Percentiles rank a stretch among this genome's conserved stretches.
Evolutionary conservation across 2,113 vertebrate genomes (phyloP).

Genomic region (Anser brachyrhynchus): DNA sequence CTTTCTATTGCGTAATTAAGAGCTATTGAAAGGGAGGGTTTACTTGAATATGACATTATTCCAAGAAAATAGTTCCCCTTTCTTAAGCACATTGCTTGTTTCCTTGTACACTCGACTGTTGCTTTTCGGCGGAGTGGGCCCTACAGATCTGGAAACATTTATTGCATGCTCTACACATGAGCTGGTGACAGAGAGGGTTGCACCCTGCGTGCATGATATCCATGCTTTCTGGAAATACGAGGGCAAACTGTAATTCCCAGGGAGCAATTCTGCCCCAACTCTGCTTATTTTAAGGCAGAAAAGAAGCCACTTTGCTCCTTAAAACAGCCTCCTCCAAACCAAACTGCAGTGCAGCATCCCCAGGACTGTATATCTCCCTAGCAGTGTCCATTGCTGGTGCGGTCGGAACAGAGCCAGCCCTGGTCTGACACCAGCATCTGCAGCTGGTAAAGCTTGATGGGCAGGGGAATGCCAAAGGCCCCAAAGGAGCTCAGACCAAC

Average conservation of each 20-base stretch:
- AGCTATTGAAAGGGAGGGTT: background rate
- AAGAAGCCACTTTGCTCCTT: background rate
- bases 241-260: background rate
- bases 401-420: background rate
- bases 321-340: background rate
- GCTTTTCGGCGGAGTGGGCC: background rate
- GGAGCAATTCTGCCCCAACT: background rate
- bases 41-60: background rate
- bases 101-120: accelerated
- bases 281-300: background rate
- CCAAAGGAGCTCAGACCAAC: background rate
- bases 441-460: background rate
- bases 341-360: accelerated
- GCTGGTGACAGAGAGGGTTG: background rate
- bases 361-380: background rate
- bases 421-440: background rate
- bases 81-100: background rate
- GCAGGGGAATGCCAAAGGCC: background rate
- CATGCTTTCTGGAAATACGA: background rate
- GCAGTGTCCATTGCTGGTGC: accelerated
- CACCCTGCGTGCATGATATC: background rate
- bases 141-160: background rate
- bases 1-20: background rate
- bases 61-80: background rate
- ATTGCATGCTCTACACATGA: background rate